phyloP scores from a whole-genome alignment of 2,797 vertebrate species.

The Enteromius mattozi region DNA sequence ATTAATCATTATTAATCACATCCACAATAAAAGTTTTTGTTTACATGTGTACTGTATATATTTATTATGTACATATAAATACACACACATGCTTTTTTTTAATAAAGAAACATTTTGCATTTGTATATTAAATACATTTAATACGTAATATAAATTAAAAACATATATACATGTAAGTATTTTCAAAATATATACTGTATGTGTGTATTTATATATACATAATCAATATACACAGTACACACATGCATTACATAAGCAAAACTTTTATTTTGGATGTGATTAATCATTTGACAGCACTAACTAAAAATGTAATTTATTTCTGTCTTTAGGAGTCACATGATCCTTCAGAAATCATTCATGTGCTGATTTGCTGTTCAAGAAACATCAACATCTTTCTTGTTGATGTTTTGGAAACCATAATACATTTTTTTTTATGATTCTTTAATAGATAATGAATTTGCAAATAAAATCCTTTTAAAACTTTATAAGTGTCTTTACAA shows the following conservation, averaged over 20 bases:
- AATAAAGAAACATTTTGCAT: background rate
- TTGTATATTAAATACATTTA: background rate
- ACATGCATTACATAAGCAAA: background rate
- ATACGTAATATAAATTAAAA: background rate
- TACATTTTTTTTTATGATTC: background rate
- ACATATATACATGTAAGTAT: background rate
- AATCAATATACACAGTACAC: background rate
- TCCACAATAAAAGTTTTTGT: background rate
- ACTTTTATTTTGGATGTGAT: background rate
- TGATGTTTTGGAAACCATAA: background rate
- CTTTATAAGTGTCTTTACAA: background rate
- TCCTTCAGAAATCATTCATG: background rate
- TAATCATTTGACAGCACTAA: background rate
- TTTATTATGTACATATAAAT: background rate
- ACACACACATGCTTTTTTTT: background rate
- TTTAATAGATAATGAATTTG: background rate
- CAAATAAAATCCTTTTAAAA: background rate
- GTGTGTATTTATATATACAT: background rate
- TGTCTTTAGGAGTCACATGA: conserved; percentile 1
- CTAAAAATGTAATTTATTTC: background rate
- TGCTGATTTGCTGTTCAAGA: background rate
- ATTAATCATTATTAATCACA: background rate
- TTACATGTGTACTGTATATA: background rate
- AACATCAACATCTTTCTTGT: background rate
- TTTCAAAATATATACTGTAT: background rate